Evolutionary conservation across 30 jellyfish, hydroid and myxozoan species (phyloP).

Genomic region (Catostylus mosaicus): DNA sequence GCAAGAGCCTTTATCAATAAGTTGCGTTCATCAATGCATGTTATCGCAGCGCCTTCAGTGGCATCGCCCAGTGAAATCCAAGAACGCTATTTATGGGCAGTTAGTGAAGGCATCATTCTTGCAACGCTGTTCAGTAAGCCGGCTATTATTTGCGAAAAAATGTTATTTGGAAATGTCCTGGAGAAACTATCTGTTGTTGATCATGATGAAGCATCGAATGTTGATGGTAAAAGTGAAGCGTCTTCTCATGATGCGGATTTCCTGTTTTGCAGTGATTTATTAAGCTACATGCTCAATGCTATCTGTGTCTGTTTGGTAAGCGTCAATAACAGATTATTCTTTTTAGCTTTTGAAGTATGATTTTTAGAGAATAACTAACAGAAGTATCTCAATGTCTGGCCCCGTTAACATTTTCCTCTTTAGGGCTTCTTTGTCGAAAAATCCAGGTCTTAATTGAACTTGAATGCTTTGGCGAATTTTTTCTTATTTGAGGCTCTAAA

Average conservation of each 20-base stretch:
- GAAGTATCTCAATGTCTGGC: too few relatives aligned
- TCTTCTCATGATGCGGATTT: constrained; percentile 67
- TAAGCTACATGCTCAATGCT: constrained; percentile 43
- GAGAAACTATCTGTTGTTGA: constrained; percentile 34
- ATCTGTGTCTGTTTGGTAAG: constrained; percentile 53
- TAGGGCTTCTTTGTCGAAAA: too few relatives aligned
- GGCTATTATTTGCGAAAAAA: constrained; percentile 38
- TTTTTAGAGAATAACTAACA: too few relatives aligned
- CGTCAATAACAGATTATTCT: not conserved
- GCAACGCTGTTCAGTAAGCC: constrained; percentile 77
- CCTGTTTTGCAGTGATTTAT: constrained; percentile 63
- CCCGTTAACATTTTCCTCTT: too few relatives aligned
- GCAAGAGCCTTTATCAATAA: constrained; percentile 72
- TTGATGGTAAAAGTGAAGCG: constrained; percentile 14
- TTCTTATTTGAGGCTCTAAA: too few relatives aligned
- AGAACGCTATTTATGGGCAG: constrained; percentile 75
- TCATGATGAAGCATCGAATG: constrained; percentile 12
- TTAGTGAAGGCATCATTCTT: constrained; percentile 76
- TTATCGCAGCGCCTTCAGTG: constrained; percentile 65
- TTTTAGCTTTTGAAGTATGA: too few relatives aligned
- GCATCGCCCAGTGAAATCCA: constrained; percentile 93
- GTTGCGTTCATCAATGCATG: constrained; percentile 76
- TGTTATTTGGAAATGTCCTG: constrained; percentile 69
- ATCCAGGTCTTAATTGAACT: too few relatives aligned
- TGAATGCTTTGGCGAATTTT: too few relatives aligned